phyloP scores from a whole-genome alignment of 2,888 invertebrate species.

The Diaprepes abbreviatus region DNA sequence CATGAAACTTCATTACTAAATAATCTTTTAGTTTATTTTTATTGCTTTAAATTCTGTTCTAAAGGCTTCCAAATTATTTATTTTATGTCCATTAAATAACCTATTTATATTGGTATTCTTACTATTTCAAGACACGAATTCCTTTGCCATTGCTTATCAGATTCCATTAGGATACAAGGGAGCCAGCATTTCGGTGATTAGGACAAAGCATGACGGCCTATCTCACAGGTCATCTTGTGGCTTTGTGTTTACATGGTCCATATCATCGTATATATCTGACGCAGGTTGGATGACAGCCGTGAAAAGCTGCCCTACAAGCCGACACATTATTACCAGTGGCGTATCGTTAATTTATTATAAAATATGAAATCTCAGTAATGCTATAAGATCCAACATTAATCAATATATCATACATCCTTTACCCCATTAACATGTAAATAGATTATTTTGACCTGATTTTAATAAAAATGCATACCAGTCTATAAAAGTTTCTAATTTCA shows the following conservation, averaged over 20 bases:
- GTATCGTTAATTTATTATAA: too few species aligned
- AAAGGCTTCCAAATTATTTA: neutral
- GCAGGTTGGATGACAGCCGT: constrained; percentile 47
- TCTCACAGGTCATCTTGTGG: constrained; percentile 47
- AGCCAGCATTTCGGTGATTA: constrained; percentile 46
- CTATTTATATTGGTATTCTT: constrained; percentile 26
- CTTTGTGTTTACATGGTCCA: constrained; percentile 49
- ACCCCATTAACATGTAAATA: too few species aligned
- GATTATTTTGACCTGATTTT: too few species aligned
- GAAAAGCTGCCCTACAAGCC: constrained; percentile 33
- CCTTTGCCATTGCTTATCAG: constrained; percentile 41
- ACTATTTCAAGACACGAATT: constrained; percentile 34
- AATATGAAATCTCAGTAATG: too few species aligned
- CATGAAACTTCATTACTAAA: too few species aligned
- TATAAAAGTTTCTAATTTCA: too few species aligned
- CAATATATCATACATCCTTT: too few species aligned
- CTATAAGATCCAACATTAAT: too few species aligned
- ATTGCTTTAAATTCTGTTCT: too few species aligned
- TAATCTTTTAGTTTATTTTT: too few species aligned
- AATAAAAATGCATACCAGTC: too few species aligned
- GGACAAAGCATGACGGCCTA: constrained; percentile 44
- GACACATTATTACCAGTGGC: constrained; percentile 29
- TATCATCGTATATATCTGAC: constrained; percentile 44
- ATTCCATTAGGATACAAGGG: constrained; percentile 46
- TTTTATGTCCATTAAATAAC: constrained; percentile 37